Evolutionary conservation across 2,888 invertebrate species (phyloP).

Genomic region (Mycogona germanica): DNA sequence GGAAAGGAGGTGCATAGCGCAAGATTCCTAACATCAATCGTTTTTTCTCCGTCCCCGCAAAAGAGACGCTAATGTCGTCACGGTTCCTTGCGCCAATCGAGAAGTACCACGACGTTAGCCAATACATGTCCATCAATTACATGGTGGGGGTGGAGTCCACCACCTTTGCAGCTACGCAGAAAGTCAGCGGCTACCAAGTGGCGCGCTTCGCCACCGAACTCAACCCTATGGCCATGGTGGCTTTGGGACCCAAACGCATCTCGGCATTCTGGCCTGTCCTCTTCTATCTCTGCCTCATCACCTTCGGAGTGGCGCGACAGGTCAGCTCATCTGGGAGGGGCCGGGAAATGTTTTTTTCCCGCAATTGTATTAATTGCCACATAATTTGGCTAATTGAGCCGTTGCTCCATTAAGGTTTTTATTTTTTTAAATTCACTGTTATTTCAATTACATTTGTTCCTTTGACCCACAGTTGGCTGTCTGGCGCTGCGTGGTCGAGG

Average conservation of each 20-base stretch:
- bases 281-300: slow-evolving; percentile 68
- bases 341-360: background rate
- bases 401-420: background rate
- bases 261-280: slow-evolving; percentile 82
- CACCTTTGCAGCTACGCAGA: background rate
- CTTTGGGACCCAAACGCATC: slow-evolving; percentile 56
- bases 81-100: slow-evolving; percentile 14
- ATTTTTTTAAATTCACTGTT: background rate
- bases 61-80: slow-evolving; percentile 13
- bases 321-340: slow-evolving; percentile 33
- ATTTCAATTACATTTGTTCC: background rate
- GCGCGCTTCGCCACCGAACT: slow-evolving; percentile 75
- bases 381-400: background rate
- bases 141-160: slow-evolving; percentile 18
- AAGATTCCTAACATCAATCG: background rate
- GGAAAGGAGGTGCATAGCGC: too few relatives aligned
- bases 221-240: slow-evolving; percentile 71
- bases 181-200: slow-evolving; percentile 50
- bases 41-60: background rate
- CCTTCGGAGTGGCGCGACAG: slow-evolving; percentile 79
- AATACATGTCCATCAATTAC: slow-evolving; percentile 18
- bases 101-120: background rate
- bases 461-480: slow-evolving; percentile 50
- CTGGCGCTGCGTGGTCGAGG: slow-evolving; percentile 82
- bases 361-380: background rate